These are phyloP conservation scores for Apantesis nais DNA, from an alignment of 2,888 invertebrate genomes.

Conservation along the genomic window DNA sequence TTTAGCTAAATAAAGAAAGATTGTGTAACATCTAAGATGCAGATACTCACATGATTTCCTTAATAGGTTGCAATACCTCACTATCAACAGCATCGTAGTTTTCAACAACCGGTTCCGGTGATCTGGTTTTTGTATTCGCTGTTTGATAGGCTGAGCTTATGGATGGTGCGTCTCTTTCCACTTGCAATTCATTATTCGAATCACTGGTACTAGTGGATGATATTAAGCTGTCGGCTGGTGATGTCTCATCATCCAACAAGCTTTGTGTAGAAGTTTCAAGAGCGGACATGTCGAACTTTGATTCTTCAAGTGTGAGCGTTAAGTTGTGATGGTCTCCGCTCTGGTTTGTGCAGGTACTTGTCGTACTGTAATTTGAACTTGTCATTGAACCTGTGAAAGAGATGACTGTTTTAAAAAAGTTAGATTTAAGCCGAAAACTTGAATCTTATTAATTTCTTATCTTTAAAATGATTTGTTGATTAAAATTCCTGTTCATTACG, in stretches of 20 bases:
- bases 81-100: slow-evolving; percentile 72
- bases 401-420: not conserved
- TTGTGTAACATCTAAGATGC: not conserved
- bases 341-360: slow-evolving; percentile 81
- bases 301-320: slow-evolving; percentile 89
- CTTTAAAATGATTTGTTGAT: not conserved
- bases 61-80: slow-evolving; percentile 63
- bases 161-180: slow-evolving; percentile 78
- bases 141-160: slow-evolving; percentile 80
- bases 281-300: slow-evolving; percentile 91
- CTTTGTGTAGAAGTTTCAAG: slow-evolving; percentile 88
- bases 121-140: slow-evolving; percentile 83
- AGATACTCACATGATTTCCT: slow-evolving; percentile 67
- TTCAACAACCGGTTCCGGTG: slow-evolving; percentile 68
- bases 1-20: not conserved
- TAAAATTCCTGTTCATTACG: no score
- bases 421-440: not conserved
- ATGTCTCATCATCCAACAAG: slow-evolving; percentile 92
- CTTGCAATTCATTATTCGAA: slow-evolving; percentile 82
- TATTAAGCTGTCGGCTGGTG: slow-evolving; percentile 92
- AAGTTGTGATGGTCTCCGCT: slow-evolving; percentile 82
- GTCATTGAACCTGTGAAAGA: slow-evolving; percentile 76
- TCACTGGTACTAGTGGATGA: slow-evolving; percentile 88
- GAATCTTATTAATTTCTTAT: not conserved
- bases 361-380: slow-evolving; percentile 82